A percentile compares a stretch with the other conserved stretches of the same genome.
Evolutionary conservation across 1,140 invertebrate genomes (phyloP).

Genomic region (Papilio aristodemus): DNA sequence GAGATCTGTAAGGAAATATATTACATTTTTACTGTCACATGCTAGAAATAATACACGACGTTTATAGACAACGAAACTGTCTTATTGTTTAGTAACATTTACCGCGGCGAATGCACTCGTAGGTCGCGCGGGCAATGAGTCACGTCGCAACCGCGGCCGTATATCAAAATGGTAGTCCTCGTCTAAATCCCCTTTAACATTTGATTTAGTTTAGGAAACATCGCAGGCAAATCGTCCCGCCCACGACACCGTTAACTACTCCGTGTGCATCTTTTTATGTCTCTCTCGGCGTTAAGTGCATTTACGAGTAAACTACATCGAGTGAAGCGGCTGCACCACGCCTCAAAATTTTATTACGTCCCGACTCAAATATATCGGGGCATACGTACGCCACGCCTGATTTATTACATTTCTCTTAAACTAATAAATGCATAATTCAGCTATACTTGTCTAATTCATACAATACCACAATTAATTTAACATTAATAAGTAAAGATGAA

Average conservation of each 20-base stretch:
- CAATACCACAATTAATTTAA: no score
- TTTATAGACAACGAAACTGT: constrained; percentile 30
- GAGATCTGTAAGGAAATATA: neutral
- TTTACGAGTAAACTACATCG: constrained; percentile 70
- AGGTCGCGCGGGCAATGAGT: constrained; percentile 8
- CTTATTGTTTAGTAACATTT: constrained; percentile 12
- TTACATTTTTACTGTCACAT: constrained; percentile 11
- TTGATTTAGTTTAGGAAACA: constrained; percentile 48
- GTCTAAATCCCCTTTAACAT: constrained; percentile 40
- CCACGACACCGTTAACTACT: constrained; percentile 65
- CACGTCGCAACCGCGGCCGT: constrained; percentile 10
- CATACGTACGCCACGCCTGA: constrained; percentile 37
- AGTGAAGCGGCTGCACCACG: constrained; percentile 48
- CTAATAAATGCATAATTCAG: neutral
- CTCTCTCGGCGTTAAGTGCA: constrained; percentile 68
- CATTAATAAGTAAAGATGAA: no score
- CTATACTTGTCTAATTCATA: neutral
- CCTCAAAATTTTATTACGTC: constrained; percentile 66
- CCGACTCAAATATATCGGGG: constrained; percentile 52
- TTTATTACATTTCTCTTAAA: constrained; percentile 43
- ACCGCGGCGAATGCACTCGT: neutral
- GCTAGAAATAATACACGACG: constrained; percentile 13
- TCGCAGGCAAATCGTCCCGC: constrained; percentile 50
- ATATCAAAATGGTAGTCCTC: constrained; percentile 28
- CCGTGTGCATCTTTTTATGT: constrained; percentile 69